A percentile compares a stretch with the other conserved stretches of the same genome.
Evolutionary conservation across 2,113 vertebrate genomes (phyloP).

Genomic region (Psilopsiagon aurifrons): DNA sequence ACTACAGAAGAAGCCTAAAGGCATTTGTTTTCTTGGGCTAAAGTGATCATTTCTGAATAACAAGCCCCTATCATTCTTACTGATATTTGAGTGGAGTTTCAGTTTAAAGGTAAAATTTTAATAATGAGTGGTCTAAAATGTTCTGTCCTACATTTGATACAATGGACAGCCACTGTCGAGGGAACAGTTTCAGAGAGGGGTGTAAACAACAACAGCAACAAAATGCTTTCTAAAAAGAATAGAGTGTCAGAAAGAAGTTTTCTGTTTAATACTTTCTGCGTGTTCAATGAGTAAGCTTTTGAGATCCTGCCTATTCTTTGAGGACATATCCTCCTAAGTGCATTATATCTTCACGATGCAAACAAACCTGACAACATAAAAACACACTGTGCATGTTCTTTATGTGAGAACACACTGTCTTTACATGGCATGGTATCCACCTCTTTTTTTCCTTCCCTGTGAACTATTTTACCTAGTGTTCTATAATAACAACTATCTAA

Average conservation of each 20-base stretch:
- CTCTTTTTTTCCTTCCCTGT: not conserved
- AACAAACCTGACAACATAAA: not conserved
- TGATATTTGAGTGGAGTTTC: not conserved
- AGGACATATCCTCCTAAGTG: not conserved
- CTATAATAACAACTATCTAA: not conserved
- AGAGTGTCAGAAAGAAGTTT: not conserved
- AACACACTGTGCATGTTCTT: not conserved
- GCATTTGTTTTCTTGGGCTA: not conserved
- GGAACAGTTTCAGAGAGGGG: not conserved
- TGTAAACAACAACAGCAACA: fast-evolving
- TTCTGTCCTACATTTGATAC: not conserved
- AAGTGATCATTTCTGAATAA: not conserved
- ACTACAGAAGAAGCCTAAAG: not conserved
- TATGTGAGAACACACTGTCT: not conserved
- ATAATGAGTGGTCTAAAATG: not conserved
- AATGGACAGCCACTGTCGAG: not conserved
- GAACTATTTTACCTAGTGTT: not conserved
- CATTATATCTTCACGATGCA: not conserved
- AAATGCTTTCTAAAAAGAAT: not conserved
- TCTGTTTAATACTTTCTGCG: not conserved
- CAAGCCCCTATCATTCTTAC: not conserved
- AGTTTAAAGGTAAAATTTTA: not conserved
- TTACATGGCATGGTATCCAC: not conserved
- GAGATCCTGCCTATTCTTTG: not conserved
- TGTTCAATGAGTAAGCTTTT: not conserved